Evolutionary conservation across 2,797 vertebrate genomes (phyloP), one percentile per base, ranked within the genome.

Genomic region (Antrozous pallidus): DNA sequence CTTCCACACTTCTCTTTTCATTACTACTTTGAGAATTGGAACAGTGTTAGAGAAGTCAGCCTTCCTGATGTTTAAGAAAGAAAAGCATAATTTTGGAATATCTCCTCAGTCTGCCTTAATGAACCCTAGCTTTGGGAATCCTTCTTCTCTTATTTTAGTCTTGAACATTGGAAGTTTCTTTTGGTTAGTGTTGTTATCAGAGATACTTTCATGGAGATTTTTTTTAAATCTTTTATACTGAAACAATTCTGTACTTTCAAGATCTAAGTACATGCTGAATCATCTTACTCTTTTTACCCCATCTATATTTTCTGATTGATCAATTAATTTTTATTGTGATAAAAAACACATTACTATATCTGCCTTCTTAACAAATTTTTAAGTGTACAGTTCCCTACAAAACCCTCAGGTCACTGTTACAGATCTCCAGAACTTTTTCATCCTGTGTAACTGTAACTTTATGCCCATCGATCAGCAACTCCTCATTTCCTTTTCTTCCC

Each of bases 231-330:
- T 67, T 80, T 90, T 83, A 28, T 61, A 17, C 49, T 61, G 9
- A 79, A 88, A 78, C 38, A 67, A 49, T 67, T 90, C 24, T 42
- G 40, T 24, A 83, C 51, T 67, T 94, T 93, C 17, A 88, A 28
- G 20, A 61, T n/a, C 1, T 83, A 45, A 40, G 9, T 83, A n/a
- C 5, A 75, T 70, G 18, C 38, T 61, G 14, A 70, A 36, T 84
- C 24, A 42, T 75, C 61, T 73, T 40, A 69, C 24, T 91, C 26
- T 84, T 89, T 6, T n/a, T 89, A 80, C 75, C 42, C 38, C n/a
- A 61, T 73, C n/a, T 6, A 73, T 74, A 31, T 67, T 85, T 88
- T 91, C 54, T 61, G 38, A 51, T 69, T 71, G 47, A 75, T 22
- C 11, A 16, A 40, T 40, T 71, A 22, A 54, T 63, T 93, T 88